phyloP scores from a whole-genome alignment of 2,113 vertebrate genomes.

The Neofelis nebulosa region DNA sequence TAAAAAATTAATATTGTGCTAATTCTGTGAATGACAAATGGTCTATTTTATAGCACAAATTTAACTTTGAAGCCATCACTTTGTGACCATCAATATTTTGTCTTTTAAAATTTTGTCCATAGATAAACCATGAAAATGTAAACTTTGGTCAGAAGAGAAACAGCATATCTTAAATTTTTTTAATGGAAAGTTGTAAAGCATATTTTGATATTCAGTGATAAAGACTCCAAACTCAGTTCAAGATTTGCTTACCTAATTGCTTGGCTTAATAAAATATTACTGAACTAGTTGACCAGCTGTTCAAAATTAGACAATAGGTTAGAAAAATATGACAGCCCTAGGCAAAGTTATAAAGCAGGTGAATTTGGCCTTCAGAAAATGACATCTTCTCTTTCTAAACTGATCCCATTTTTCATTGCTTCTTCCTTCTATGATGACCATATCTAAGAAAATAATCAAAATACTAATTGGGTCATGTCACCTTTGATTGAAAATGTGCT shows the following conservation, averaged over 20 bases:
- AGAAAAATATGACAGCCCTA: conserved; percentile 18
- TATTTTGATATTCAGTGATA: not conserved
- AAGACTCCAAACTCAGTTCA: not conserved
- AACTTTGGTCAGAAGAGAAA: conserved; percentile 34
- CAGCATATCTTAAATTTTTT: conserved; percentile 39
- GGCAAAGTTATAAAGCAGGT: not conserved
- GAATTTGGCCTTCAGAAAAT: conserved; percentile 34
- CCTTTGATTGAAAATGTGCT: not conserved
- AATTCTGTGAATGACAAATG: conserved; percentile 6
- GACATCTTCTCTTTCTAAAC: not conserved
- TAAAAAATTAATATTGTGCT: conserved; percentile 3
- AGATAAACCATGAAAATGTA: not conserved
- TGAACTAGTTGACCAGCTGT: not conserved
- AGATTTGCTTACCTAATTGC: conserved; percentile 38
- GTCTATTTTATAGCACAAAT: not conserved
- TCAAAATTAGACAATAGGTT: conserved; percentile 47
- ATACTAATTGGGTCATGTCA: not conserved
- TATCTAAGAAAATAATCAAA: conserved; percentile 17
- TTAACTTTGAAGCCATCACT: conserved; percentile 24
- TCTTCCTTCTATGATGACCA: not conserved
- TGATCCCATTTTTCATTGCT: not conserved
- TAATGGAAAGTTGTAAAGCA: not conserved
- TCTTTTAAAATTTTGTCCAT: not conserved
- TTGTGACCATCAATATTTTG: conserved; percentile 28
- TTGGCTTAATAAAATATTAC: not conserved